Base-by-base conservation (phyloP, 2,888 invertebrate species). In the Leucania comma region DNA sequence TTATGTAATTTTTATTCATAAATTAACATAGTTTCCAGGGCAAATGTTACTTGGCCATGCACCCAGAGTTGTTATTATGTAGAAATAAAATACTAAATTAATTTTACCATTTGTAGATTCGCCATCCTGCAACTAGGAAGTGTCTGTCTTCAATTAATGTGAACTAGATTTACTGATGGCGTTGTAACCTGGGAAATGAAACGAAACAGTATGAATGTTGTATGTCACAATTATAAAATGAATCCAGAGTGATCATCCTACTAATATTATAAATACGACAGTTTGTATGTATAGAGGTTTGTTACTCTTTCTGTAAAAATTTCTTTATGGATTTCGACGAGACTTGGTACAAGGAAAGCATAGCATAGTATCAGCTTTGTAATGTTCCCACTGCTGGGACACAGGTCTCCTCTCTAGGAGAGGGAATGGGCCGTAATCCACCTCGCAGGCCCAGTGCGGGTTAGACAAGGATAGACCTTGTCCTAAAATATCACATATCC, bases 11-110 rank as follows among this genome's bases (percentile, higher is more conserved):
- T 80, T 82, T 82, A 81, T 83, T 86, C 74, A 77, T 66, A 78
- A 77, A 73, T 81, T 86, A 86, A 81, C 85, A 86, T 71, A 77
- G 80, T 85, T 85, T 84, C 86, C 85, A 85, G 82, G 85, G 82
- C 85, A 82, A 82, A 80, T 78, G 85, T 80, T 78, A 86, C 64
- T 84, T 78, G 75, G 78, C 56, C 63, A 75, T 75, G 67, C 84
- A 74, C 65, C 70, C 54, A 65, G 38, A 64, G 64, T 56, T 71
- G 54, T 54, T 67, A 68, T 77, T 68, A 76, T 81, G 75, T 73
- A 78, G 71, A 84, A 86, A 78, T 80, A 60, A 68, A 71, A 75
- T 68, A 69, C 70, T 68, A 81, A 72, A 58, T 86, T 83, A 81
- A 73, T 83, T 77, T 72, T 67, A 65, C 56, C 38, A 69, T 78